These are phyloP conservation scores for Augochlorella aurata DNA, from an alignment of 2,888 invertebrate genomes.

Conservation along the genomic window DNA sequence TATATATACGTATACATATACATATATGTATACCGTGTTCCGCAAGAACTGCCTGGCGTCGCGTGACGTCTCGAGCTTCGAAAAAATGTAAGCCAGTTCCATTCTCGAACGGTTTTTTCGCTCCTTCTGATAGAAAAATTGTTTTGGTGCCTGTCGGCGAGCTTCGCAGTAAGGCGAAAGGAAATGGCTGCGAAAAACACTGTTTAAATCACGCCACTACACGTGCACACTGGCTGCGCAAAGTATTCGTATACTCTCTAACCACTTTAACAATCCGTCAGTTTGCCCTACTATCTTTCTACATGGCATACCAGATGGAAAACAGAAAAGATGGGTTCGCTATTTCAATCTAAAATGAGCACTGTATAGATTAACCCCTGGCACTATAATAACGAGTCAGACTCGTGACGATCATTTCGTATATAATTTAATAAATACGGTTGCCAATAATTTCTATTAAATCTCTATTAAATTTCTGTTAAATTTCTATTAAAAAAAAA, in stretches of 20 bases:
- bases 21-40: background rate
- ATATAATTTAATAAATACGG: too few relatives aligned
- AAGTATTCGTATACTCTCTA: background rate
- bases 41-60: constrained; percentile 3
- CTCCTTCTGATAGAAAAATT: constrained; percentile 6
- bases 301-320: too few relatives aligned
- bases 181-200: background rate
- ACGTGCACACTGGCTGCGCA: background rate
- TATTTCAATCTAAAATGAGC: too few relatives aligned
- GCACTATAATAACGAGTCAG: too few relatives aligned
- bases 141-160: constrained; percentile 42
- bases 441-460: too few relatives aligned
- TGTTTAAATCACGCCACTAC: background rate
- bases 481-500: too few relatives aligned
- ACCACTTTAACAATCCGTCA: too few relatives aligned
- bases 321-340: too few relatives aligned
- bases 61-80: constrained; percentile 34
- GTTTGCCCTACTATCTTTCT: too few relatives aligned
- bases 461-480: too few relatives aligned
- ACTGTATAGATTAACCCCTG: too few relatives aligned
- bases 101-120: background rate
- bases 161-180: background rate
- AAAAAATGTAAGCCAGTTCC: constrained; percentile 13
- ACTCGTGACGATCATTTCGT: too few relatives aligned
- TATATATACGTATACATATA: background rate